These are phyloP conservation scores for Tachuris rubrigastra DNA, from an alignment of 2,113 vertebrate species.

Conservation along the genomic window DNA sequence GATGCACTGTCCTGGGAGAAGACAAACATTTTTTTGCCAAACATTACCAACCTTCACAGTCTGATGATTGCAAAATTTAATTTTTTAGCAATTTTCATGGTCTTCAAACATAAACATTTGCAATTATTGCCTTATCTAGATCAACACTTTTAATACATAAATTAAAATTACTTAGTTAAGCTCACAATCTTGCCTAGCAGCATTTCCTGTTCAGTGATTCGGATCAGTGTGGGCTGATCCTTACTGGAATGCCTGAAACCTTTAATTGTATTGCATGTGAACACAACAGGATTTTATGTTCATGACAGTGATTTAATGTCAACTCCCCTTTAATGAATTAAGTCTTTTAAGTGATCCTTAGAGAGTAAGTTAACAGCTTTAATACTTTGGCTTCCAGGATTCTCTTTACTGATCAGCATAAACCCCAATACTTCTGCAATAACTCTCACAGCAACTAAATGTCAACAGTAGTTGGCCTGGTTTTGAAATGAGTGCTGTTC, in stretches of 20 bases:
- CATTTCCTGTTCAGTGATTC: conserved; percentile 58
- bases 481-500: not conserved
- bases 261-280: not conserved
- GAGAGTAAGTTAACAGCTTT: not conserved
- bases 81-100: not conserved
- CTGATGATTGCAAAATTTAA: not conserved
- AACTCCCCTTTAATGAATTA: not conserved
- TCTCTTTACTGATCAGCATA: conserved; percentile 9
- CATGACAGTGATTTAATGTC: not conserved
- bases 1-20: not conserved
- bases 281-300: not conserved
- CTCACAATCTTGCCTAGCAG: conserved; percentile 25
- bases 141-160: conserved; percentile 26
- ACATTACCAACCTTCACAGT: not conserved
- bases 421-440: not conserved
- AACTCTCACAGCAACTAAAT: not conserved
- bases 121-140: conserved; percentile 12
- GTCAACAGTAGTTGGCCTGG: not conserved
- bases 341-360: not conserved
- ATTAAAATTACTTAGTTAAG: conserved; percentile 29
- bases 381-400: not conserved
- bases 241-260: conserved; percentile 48
- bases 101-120: conserved; percentile 14
- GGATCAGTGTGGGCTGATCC: conserved; percentile 44
- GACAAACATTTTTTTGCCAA: not conserved